These are phyloP conservation scores for Geococcyx californianus DNA, from an alignment of 2,113 vertebrate genomes.

Conservation along the genomic window DNA sequence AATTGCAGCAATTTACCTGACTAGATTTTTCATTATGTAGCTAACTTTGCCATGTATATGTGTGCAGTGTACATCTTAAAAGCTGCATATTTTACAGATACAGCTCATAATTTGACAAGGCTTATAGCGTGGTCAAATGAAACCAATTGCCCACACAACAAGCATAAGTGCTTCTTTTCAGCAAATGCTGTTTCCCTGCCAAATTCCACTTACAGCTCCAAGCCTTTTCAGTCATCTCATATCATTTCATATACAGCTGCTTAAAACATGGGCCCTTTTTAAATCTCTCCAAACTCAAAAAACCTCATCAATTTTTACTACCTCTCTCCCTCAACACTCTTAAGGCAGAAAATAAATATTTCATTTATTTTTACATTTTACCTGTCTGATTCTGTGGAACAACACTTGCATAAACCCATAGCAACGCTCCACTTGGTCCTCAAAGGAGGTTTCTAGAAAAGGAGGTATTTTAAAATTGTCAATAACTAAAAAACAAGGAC, in stretches of 20 bases:
- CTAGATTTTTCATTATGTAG: constrained; percentile 1
- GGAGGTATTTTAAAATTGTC: neutral
- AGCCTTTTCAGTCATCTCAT: constrained; percentile 17
- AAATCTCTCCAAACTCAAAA: neutral
- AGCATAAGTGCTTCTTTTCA: neutral
- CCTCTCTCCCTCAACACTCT: neutral
- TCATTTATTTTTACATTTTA: neutral
- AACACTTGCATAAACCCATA: neutral
- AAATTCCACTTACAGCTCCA: neutral
- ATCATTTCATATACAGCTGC: neutral
- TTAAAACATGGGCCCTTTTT: neutral
- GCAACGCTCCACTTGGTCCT: neutral
- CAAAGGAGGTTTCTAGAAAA: neutral
- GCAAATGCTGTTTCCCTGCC: neutral
- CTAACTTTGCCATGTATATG: neutral
- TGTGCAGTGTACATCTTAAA: neutral
- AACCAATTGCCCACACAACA: neutral
- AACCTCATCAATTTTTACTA: neutral
- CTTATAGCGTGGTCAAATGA: neutral
- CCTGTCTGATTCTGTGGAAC: neutral
- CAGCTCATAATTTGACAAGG: constrained; percentile 9
- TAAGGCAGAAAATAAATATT: neutral
- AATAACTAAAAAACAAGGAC: neutral
- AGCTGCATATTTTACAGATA: constrained; percentile 8
- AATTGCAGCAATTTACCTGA: constrained; percentile 39